Percentiles rank a stretch among this genome's conserved stretches.
Conservation (phyloP, 2,888 invertebrate species). For the Hoplodrina ambigua region DNA sequence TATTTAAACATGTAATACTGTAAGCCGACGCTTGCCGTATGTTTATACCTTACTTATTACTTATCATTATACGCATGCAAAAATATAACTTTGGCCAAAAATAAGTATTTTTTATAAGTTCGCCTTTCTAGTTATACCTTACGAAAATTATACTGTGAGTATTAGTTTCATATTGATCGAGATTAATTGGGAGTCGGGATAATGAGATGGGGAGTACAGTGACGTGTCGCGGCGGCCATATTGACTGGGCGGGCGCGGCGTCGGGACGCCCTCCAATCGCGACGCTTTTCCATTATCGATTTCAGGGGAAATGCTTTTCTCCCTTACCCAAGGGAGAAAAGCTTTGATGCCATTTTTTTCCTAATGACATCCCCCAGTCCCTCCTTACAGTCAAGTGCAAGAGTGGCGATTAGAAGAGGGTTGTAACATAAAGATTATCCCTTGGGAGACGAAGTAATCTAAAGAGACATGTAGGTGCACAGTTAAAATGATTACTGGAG, state of each 20-base stretch:
- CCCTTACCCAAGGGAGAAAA: constrained; percentile 57
- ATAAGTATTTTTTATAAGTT: neutral
- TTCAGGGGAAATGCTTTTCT: constrained; percentile 77
- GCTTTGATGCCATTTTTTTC: constrained; percentile 11
- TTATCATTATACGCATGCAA: constrained; percentile 2
- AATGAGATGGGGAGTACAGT: constrained; percentile 42
- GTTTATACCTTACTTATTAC: constrained; percentile 53
- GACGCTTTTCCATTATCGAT: constrained; percentile 83
- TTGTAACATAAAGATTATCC: neutral
- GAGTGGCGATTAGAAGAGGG: constrained; percentile 8
- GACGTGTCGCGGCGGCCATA: constrained; percentile 80
- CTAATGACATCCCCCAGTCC: neutral
- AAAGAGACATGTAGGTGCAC: neutral
- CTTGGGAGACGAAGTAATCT: constrained; percentile 2
- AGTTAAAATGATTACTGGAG: neutral
- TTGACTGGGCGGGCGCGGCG: constrained; percentile 79
- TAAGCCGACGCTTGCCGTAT: constrained; percentile 74
- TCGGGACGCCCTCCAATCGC: constrained; percentile 80
- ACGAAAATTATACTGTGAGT: too few species aligned
- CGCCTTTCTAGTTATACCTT: too few species aligned
- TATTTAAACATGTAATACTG: constrained; percentile 56
- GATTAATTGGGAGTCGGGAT: constrained; percentile 12
- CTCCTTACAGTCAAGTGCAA: constrained; percentile 13
- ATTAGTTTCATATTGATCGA: neutral
- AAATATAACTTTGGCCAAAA: constrained; percentile 16